A percentile compares a stretch with the other conserved stretches of the same genome.
phyloP scores from a whole-genome alignment of 2,888 invertebrate genomes.

The Drosophila lutescens region DNA sequence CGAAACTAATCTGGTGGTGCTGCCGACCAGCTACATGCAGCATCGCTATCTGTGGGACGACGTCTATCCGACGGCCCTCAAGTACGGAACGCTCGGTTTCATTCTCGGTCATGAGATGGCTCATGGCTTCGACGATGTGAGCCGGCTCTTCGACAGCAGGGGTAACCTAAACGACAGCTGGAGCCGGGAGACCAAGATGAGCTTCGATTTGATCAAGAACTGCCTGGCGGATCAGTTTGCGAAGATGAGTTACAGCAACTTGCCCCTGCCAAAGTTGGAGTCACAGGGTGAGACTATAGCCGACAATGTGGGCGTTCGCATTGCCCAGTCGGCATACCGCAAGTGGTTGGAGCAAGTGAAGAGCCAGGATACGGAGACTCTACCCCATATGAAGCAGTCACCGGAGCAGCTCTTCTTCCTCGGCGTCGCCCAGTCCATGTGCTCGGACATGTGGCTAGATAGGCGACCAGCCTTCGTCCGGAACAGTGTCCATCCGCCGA shows the following conservation, averaged over 20 bases:
- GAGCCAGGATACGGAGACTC: slow-evolving; percentile 47
- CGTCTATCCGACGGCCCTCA: slow-evolving; percentile 75
- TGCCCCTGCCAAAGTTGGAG: slow-evolving; percentile 44
- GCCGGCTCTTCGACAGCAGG: slow-evolving; percentile 71
- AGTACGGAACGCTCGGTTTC: slow-evolving; percentile 79
- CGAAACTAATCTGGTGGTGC: slow-evolving; percentile 70
- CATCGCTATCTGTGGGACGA: slow-evolving; percentile 80
- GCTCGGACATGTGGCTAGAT: slow-evolving; percentile 59
- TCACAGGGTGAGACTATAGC: slow-evolving; percentile 78
- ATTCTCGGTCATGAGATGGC: slow-evolving; percentile 79
- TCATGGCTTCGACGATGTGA: slow-evolving; percentile 79
- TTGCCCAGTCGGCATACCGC: slow-evolving; percentile 76
- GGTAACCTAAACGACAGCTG: slow-evolving; percentile 79
- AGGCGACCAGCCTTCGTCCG: slow-evolving; percentile 40
- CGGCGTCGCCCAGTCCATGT: slow-evolving; percentile 76
- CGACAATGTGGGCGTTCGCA: slow-evolving; percentile 81
- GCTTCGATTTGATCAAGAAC: slow-evolving; percentile 67
- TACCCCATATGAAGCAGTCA: slow-evolving; percentile 70
- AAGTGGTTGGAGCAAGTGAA: slow-evolving; percentile 62
- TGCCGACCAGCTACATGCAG: slow-evolving; percentile 75
- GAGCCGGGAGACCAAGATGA: slow-evolving; percentile 65
- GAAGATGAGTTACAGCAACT: slow-evolving; percentile 48
- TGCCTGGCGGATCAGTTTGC: slow-evolving; percentile 78
- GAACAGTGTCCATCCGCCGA: slow-evolving; percentile 64
- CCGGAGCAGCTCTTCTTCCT: slow-evolving; percentile 81